These are phyloP conservation scores for Pegea sp. DNA, from an alignment of 23 tunicate species.

Conservation along the genomic window DNA sequence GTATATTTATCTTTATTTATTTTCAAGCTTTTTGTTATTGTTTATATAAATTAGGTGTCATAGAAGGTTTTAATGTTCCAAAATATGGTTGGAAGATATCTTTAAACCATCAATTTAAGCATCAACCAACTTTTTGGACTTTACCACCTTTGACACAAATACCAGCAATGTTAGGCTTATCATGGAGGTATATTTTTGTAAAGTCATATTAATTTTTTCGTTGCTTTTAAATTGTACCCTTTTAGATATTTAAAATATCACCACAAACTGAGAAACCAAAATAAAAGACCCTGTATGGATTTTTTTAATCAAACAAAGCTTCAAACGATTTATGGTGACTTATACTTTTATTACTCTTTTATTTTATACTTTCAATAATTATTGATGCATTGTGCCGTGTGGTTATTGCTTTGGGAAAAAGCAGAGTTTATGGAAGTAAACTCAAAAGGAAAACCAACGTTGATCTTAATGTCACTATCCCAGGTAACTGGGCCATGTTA, in stretches of 20 bases:
- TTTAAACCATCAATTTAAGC: slow-evolving; percentile 52
- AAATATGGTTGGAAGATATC: slow-evolving; percentile 66
- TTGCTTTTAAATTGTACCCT: too few species aligned
- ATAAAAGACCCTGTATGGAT: slow-evolving; percentile 81
- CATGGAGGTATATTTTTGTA: slow-evolving; percentile 18
- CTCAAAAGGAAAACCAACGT: too few species aligned
- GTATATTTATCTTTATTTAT: too few species aligned
- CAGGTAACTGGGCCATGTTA: too few species aligned
- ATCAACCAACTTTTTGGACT: slow-evolving; percentile 27
- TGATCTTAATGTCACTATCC: too few species aligned
- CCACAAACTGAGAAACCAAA: slow-evolving; percentile 14
- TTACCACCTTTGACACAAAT: slow-evolving; percentile 55
- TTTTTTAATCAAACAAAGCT: slow-evolving; percentile 57
- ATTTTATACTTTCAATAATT: too few species aligned
- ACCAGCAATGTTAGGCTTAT: slow-evolving; percentile 45
- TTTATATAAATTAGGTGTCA: too few species aligned
- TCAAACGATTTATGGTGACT: slow-evolving; percentile 59
- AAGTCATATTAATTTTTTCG: neutral
- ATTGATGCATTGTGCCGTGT: too few species aligned
- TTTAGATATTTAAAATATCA: slow-evolving; percentile 28
- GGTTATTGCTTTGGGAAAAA: too few species aligned
- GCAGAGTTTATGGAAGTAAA: too few species aligned
- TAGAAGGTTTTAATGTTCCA: slow-evolving; percentile 50
- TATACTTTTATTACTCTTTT: neutral
- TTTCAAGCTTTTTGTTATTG: too few species aligned